phyloP scores from a whole-genome alignment of 1,140 invertebrate species.

The Eriocheir sinensis region DNA sequence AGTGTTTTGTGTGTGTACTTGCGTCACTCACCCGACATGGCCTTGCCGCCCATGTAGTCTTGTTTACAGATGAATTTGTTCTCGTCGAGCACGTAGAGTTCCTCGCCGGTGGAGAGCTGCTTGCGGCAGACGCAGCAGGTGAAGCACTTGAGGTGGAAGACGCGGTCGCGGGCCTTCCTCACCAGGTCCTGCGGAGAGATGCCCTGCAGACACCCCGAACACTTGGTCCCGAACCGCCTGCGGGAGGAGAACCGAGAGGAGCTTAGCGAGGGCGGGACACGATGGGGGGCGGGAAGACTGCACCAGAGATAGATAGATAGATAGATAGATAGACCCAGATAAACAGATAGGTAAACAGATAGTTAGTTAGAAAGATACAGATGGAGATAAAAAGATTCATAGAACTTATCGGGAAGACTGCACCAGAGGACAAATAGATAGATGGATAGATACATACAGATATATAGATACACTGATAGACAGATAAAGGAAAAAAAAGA shows the following conservation, averaged over 20 bases:
- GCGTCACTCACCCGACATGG: constrained; percentile 68
- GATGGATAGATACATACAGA: too few species aligned
- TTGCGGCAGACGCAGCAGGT: constrained; percentile 98
- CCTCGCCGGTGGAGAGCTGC: constrained; percentile 97
- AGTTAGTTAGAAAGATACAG: too few species aligned
- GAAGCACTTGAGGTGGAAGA: constrained; percentile 99
- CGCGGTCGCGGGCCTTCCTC: constrained; percentile 96
- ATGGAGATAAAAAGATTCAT: too few species aligned
- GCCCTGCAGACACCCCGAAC: constrained; percentile 96
- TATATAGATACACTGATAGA: too few species aligned
- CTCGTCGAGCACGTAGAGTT: constrained; percentile 98
- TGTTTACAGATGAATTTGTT: constrained; percentile 99
- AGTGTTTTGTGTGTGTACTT: too few species aligned
- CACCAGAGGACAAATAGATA: too few species aligned
- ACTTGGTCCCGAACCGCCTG: constrained; percentile 98
- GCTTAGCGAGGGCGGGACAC: constrained; percentile 98
- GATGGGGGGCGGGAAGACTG: constrained; percentile 85
- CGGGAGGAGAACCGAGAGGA: constrained; percentile 92
- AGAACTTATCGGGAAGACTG: too few species aligned
- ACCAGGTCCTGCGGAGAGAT: constrained; percentile 98
- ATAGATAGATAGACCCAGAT: too few species aligned
- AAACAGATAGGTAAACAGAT: too few species aligned
- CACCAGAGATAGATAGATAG: too few species aligned
- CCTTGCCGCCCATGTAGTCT: constrained; percentile 95
- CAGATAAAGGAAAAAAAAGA: too few species aligned